Percentiles rank a stretch among this genome's conserved stretches.
Conservation (phyloP, 2,888 invertebrate genomes). For the Pollenia labialis region DNA sequence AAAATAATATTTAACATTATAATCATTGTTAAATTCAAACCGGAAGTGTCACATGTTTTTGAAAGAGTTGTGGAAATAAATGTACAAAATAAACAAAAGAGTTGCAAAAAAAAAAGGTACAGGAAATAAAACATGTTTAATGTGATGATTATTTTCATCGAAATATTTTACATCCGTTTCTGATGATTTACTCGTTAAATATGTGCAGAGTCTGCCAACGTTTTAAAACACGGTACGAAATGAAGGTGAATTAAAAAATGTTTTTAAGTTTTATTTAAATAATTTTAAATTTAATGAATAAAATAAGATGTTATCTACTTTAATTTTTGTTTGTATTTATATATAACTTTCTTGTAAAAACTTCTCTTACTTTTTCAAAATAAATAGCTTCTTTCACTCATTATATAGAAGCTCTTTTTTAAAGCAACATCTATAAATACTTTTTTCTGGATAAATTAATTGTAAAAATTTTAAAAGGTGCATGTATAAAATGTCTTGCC, state of each 20-base stretch:
- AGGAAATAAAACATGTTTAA: constrained; percentile 62
- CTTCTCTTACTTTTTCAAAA: too few relatives aligned
- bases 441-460: too few relatives aligned
- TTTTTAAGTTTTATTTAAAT: too few relatives aligned
- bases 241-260: neutral
- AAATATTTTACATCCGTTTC: constrained; percentile 57
- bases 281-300: too few relatives aligned
- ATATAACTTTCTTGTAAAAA: too few relatives aligned
- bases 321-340: too few relatives aligned
- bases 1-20: constrained; percentile 45
- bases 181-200: constrained; percentile 18
- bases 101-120: neutral
- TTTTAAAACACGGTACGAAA: neutral
- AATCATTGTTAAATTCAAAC: constrained; percentile 52
- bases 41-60: constrained; percentile 55
- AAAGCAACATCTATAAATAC: too few relatives aligned
- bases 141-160: constrained; percentile 43
- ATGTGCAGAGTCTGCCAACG: neutral
- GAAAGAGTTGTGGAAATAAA: constrained; percentile 29
- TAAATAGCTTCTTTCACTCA: too few relatives aligned
- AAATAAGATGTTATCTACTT: too few relatives aligned
- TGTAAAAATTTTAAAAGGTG: too few relatives aligned
- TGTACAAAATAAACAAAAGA: constrained; percentile 18
- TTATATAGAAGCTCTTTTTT: too few relatives aligned
- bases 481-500: too few relatives aligned